phyloP scores from a whole-genome alignment of 2,797 vertebrate genomes.

The Ctenochaetus hawaiiensis region DNA sequence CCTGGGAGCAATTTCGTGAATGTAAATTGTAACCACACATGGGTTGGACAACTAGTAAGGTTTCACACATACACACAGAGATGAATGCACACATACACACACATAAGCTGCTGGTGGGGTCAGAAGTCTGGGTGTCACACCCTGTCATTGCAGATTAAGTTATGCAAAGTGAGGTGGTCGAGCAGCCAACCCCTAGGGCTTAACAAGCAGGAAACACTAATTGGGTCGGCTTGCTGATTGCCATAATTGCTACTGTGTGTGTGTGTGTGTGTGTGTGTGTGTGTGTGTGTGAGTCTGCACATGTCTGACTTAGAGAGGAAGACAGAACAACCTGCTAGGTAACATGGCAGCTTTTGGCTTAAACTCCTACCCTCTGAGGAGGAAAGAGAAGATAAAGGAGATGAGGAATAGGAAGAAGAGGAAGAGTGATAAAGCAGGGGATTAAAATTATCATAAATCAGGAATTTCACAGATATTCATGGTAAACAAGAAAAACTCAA shows the following conservation, averaged over 20 bases:
- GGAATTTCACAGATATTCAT: constrained; percentile 25
- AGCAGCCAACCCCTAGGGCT: constrained; percentile 90
- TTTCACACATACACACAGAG: constrained; percentile 63
- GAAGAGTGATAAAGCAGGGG: constrained; percentile 27
- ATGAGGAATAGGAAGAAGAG: constrained; percentile 23
- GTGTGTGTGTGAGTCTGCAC: constrained; percentile 67
- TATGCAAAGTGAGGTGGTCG: constrained; percentile 92
- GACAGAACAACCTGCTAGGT: constrained; percentile 83
- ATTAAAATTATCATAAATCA: constrained; percentile 47
- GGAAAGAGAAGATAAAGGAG: constrained; percentile 40
- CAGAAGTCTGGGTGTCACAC: constrained; percentile 93
- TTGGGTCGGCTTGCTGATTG: constrained; percentile 94
- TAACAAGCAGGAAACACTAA: constrained; percentile 92
- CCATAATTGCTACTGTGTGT: constrained; percentile 99
- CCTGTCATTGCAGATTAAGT: constrained; percentile 99
- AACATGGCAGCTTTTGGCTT: constrained; percentile 71
- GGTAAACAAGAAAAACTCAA: constrained; percentile 32
- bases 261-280: constrained; percentile 69
- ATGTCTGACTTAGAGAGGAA: constrained; percentile 83
- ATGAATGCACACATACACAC: constrained; percentile 33
- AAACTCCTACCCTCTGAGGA: constrained; percentile 54
- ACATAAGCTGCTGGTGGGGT: constrained; percentile 89
- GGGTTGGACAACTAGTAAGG: constrained; percentile 89
- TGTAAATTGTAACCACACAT: constrained; percentile 95
- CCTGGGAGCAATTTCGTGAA: constrained; percentile 91